Percentiles rank a stretch among this genome's conserved stretches.
Evolutionary conservation across 2,888 invertebrate species (phyloP).

Genomic region (Cynaeus angustus): DNA sequence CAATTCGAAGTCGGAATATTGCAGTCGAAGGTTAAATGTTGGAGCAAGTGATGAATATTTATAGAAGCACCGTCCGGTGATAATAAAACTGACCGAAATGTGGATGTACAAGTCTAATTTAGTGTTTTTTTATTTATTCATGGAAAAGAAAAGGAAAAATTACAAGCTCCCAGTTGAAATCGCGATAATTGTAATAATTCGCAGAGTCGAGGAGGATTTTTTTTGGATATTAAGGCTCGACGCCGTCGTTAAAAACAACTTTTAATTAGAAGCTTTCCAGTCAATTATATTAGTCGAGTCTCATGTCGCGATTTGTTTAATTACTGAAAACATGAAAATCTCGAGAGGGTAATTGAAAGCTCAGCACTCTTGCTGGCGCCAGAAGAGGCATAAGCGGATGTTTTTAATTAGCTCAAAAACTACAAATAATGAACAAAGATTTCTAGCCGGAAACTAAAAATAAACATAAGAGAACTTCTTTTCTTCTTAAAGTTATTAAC

Average conservation of each 20-base stretch:
- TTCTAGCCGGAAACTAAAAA: neutral
- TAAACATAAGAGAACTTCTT: neutral
- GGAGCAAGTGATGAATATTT: slow-evolving; percentile 32
- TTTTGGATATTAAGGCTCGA: slow-evolving; percentile 11
- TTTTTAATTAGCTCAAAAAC: slow-evolving; percentile 7
- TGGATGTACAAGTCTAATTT: slow-evolving; percentile 23
- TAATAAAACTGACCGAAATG: slow-evolving; percentile 21
- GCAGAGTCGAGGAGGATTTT: slow-evolving; percentile 3
- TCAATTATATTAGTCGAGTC: slow-evolving; percentile 19
- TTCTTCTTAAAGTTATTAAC: too few relatives aligned
- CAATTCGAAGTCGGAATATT: slow-evolving; percentile 50
- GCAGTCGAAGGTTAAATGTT: slow-evolving; percentile 29
- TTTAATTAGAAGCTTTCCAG: slow-evolving; percentile 21
- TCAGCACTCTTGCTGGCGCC: slow-evolving; percentile 4
- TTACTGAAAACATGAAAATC: slow-evolving; percentile 19
- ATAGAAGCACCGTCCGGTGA: neutral
- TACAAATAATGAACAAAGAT: neutral
- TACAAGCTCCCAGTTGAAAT: neutral
- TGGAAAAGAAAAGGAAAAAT: neutral
- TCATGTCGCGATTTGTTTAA: slow-evolving; percentile 30
- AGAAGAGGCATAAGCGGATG: neutral
- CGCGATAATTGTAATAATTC: slow-evolving; percentile 18
- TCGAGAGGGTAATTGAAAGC: slow-evolving; percentile 20
- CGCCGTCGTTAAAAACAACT: slow-evolving; percentile 11
- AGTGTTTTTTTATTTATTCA: slow-evolving; percentile 15